Percentiles rank a stretch among this genome's conserved stretches.
Evolutionary conservation across 2,888 invertebrate species (phyloP).

Genomic region (Eledone cirrhosa): DNA sequence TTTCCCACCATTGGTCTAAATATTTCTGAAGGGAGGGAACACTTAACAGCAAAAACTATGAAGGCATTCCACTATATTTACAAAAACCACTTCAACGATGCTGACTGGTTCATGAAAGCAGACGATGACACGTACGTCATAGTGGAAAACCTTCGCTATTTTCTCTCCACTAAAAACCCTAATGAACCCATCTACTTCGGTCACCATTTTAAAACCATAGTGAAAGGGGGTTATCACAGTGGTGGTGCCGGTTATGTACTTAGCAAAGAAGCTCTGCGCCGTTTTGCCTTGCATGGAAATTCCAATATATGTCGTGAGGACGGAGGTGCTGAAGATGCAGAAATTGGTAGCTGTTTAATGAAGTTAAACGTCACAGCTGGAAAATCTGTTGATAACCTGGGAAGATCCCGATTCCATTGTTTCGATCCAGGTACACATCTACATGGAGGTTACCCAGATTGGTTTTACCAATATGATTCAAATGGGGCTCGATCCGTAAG

Average conservation of each 20-base stretch:
- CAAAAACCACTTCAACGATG: constrained; percentile 80
- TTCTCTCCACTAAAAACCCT: constrained; percentile 74
- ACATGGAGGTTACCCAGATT: constrained; percentile 56
- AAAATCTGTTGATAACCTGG: constrained; percentile 55
- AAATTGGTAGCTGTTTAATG: constrained; percentile 60
- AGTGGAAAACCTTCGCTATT: constrained; percentile 82
- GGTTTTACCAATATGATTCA: constrained; percentile 58
- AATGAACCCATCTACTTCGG: constrained; percentile 82
- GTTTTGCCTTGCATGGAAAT: constrained; percentile 74
- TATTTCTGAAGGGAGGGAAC: constrained; percentile 86
- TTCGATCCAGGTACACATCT: constrained; percentile 58
- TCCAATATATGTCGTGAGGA: constrained; percentile 46
- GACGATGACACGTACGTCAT: constrained; percentile 98
- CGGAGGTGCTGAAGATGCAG: constrained; percentile 61
- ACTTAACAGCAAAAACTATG: constrained; percentile 96
- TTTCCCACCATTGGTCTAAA: constrained; percentile 78
- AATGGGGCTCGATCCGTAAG: constrained; percentile 57
- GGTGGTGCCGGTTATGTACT: constrained; percentile 83
- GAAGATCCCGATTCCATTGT: constrained; percentile 61
- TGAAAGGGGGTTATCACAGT: constrained; percentile 67
- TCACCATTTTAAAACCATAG: constrained; percentile 59
- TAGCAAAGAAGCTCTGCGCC: constrained; percentile 79
- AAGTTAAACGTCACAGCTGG: constrained; percentile 56
- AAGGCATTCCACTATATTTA: constrained; percentile 89
- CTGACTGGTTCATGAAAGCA: constrained; percentile 98